Base-by-base conservation (phyloP, 37 sponge, comb jelly and placozoan genomes). In the Cladorhizidae sp. region DNA sequence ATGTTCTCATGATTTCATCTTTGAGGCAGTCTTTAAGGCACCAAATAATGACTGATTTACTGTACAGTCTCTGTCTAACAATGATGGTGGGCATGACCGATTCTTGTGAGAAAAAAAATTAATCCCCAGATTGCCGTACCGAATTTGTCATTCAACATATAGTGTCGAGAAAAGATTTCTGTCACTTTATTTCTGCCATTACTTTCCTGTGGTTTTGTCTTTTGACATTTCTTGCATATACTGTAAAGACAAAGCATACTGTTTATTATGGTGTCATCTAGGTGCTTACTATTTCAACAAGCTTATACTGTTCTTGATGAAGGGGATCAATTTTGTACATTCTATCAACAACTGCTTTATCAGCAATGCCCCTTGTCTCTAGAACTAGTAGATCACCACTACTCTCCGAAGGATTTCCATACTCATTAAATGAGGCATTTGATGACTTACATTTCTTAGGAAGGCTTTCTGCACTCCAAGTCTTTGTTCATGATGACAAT, bases 141-240 rank as follows among this genome's bases (percentile, higher is more conserved):
- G 59, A 58, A 58, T 21, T 58, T 58, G 59, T 9, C 20, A 58
- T 58, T 9, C 59, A 58, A 14, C 20, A 58, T 58, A 58, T 21
- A 58, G 59, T 58, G 18, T 58, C 14, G 59, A 58, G 59, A 58
- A 58, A 18, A 58, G 59, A 58, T 58, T 58, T 58, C 59, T 58
- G 59, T 58, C 59, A 58, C 59, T 45, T 45, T 45, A 45, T 45
- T 9, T 45, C 49, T 45, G 49, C 49, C 49, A 45, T 9, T 5
- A 45, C n/a, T 58, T 58, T 9, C 59, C 59, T 58, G 59, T 58
- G 59, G 2, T 5, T 58, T 58, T 58, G 59, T 58, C 59, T 58
- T 58, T 58, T 58, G 59, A 6, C 59, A 5, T 14, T 58, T 58
- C 14, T 9, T 58, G 18, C 2, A 21, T 14, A 25, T 58, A 14